Conservation (phyloP, 2,797 vertebrate species). For the Micromesistius poutassou region DNA sequence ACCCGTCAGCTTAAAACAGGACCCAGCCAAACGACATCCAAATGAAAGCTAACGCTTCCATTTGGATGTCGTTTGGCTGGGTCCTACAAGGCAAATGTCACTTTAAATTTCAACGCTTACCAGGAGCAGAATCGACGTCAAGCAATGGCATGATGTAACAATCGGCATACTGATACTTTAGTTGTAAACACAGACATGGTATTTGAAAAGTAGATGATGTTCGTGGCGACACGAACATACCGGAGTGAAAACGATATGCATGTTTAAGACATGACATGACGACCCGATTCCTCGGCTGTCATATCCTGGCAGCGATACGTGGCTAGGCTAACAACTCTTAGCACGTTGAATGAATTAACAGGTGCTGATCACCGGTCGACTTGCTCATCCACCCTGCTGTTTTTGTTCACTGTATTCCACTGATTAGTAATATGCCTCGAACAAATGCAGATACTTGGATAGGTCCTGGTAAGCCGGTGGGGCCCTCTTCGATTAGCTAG, state of each 20-base stretch:
- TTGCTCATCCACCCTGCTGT: background rate
- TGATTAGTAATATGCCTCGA: background rate
- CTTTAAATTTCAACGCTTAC: background rate
- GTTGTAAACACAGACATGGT: background rate
- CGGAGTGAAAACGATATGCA: background rate
- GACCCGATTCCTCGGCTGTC: conserved; percentile 23
- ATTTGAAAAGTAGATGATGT: background rate
- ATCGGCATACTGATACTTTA: no score
- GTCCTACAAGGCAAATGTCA: background rate
- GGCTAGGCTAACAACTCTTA: background rate
- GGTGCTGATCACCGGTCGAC: background rate
- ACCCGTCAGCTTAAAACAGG: background rate
- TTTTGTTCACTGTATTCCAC: background rate
- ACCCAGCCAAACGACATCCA: background rate
- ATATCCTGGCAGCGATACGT: conserved; percentile 11
- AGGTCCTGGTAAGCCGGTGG: conserved; percentile 42
- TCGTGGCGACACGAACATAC: background rate
- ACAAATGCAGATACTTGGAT: background rate
- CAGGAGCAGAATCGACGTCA: background rate
- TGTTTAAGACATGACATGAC: conserved; percentile 8
- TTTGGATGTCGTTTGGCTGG: no score
- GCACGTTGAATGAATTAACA: background rate
- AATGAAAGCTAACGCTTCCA: background rate
- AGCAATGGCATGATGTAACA: background rate
- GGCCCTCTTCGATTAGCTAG: conserved; percentile 52